phyloP scores from a whole-genome alignment of 2,888 invertebrate genomes.

The Seira musarum region DNA sequence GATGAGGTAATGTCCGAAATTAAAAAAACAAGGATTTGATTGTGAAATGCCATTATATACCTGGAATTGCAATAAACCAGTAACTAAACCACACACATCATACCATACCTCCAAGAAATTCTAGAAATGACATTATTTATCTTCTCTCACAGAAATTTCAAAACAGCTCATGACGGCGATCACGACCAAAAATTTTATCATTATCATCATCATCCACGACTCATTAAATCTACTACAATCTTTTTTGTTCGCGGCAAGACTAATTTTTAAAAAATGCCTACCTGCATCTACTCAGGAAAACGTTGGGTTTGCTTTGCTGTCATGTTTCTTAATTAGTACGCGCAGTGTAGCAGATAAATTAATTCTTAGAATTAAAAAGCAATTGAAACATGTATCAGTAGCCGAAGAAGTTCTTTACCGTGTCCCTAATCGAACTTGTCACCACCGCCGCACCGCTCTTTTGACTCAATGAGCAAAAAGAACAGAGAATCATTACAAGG shows the following conservation, averaged over 20 bases:
- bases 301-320: not conserved
- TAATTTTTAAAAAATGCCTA: not conserved
- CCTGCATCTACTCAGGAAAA: not conserved
- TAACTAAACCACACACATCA: not conserved
- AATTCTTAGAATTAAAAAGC: not conserved
- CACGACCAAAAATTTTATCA: not conserved
- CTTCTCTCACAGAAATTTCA: not conserved
- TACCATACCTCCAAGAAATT: not conserved
- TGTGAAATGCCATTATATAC: not conserved
- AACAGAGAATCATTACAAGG: slow-evolving; percentile 2
- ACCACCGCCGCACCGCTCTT: no score
- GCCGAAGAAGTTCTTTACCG: no score
- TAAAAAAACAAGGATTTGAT: not conserved
- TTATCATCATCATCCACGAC: not conserved
- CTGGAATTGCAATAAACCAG: no score
- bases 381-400: not conserved
- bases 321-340: not conserved
- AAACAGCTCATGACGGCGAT: not conserved
- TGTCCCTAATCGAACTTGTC: not conserved
- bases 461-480: not conserved
- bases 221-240: not conserved
- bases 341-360: not conserved
- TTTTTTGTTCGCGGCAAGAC: no score
- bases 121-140: not conserved
- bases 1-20: not conserved